These are phyloP conservation scores for Gorsachius magnificus DNA, from an alignment of 2,797 vertebrate species.

Conservation along the genomic window DNA sequence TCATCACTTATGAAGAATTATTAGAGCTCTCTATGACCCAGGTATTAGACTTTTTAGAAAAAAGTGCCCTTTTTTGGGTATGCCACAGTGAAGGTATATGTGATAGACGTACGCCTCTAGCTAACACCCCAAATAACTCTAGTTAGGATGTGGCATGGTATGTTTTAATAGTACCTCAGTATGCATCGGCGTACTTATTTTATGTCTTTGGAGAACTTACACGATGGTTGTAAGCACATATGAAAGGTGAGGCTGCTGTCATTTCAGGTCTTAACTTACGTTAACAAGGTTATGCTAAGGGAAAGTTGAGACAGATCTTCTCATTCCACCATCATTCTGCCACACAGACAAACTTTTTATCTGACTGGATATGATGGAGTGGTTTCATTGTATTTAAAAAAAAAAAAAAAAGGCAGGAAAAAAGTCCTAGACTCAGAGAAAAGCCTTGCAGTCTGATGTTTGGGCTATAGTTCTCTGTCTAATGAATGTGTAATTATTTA, in stretches of 20 bases:
- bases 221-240: not conserved
- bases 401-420: not conserved
- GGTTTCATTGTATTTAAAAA: not conserved
- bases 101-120: not conserved
- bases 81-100: not conserved
- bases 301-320: not conserved
- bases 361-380: not conserved
- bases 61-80: not conserved
- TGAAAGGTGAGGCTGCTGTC: not conserved
- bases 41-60: fast-evolving
- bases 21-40: not conserved
- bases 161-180: not conserved
- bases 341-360: not conserved
- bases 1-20: not conserved
- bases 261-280: not conserved
- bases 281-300: not conserved
- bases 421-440: not conserved
- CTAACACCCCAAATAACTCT: not conserved
- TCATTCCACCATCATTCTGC: not conserved
- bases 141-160: not conserved
- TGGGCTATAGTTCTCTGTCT: not conserved
- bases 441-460: not conserved
- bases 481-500: not conserved
- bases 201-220: not conserved
- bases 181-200: not conserved